phyloP scores from a whole-genome alignment of 2,888 invertebrate species.

The Drosophila atripex region DNA sequence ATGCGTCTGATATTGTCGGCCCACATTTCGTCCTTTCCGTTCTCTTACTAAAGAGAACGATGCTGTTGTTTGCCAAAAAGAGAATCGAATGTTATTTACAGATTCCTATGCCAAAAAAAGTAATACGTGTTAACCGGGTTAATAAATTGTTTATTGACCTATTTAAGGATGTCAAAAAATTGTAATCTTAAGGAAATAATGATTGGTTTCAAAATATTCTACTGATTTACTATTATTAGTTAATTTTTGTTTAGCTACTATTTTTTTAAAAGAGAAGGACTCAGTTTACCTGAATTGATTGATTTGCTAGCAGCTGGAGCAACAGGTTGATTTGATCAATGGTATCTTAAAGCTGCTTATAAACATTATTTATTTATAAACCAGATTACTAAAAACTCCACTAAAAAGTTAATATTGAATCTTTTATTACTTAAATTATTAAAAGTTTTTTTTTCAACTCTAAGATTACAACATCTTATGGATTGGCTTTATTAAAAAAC shows the following conservation, averaged over 20 bases:
- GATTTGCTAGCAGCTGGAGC: constrained; percentile 22
- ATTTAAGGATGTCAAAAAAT: background rate
- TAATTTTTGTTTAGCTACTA: accelerated
- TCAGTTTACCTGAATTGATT: constrained; percentile 46
- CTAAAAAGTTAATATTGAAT: background rate
- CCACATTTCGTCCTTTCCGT: constrained; percentile 35
- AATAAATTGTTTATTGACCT: constrained; percentile 32
- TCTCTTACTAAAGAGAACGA: constrained; percentile 58
- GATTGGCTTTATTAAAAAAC: too few species aligned
- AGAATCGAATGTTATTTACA: background rate
- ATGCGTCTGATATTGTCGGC: constrained; percentile 44
- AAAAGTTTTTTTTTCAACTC: background rate
- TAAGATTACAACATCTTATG: background rate
- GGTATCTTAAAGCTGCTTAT: background rate
- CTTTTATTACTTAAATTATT: background rate
- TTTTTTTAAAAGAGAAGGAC: background rate
- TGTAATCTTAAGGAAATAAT: background rate
- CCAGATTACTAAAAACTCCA: background rate
- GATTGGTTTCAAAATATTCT: background rate
- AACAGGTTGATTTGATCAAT: constrained; percentile 22
- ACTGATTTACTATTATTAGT: background rate
- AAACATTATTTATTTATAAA: background rate
- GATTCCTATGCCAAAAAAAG: background rate
- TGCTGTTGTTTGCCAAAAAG: constrained; percentile 38
- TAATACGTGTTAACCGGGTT: constrained; percentile 4